phyloP scores from a whole-genome alignment of 2,113 vertebrate species.

The Zosterops hypoxanthus region DNA sequence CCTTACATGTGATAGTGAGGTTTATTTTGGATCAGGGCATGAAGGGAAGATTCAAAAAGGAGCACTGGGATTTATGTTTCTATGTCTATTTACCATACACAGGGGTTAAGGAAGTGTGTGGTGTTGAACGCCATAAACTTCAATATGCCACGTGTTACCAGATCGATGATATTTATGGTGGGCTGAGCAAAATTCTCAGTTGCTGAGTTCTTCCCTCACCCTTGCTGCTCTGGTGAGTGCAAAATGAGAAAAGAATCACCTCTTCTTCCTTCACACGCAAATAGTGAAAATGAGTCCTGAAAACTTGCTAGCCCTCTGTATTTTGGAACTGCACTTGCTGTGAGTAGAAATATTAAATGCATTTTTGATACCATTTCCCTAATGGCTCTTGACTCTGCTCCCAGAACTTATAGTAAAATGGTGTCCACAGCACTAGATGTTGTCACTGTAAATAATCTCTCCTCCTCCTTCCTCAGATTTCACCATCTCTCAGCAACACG shows the following conservation, averaged over 20 bases:
- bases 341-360: neutral
- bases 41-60: neutral
- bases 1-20: neutral
- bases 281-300: neutral
- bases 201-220: neutral
- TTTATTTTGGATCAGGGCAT: neutral
- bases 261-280: neutral
- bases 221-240: conserved; percentile 24
- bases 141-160: neutral
- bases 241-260: neutral
- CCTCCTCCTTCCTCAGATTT: neutral
- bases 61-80: neutral
- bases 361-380: neutral
- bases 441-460: neutral
- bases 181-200: neutral
- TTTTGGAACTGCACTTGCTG: neutral
- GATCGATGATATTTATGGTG: neutral
- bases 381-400: neutral
- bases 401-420: neutral
- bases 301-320: neutral
- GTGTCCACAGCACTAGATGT: neutral
- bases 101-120: neutral
- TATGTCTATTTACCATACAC: neutral
- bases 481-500: neutral
- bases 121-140: neutral